Evolutionary conservation across 2,797 vertebrate genomes (phyloP).

Genomic region (Podargus strigoides): DNA sequence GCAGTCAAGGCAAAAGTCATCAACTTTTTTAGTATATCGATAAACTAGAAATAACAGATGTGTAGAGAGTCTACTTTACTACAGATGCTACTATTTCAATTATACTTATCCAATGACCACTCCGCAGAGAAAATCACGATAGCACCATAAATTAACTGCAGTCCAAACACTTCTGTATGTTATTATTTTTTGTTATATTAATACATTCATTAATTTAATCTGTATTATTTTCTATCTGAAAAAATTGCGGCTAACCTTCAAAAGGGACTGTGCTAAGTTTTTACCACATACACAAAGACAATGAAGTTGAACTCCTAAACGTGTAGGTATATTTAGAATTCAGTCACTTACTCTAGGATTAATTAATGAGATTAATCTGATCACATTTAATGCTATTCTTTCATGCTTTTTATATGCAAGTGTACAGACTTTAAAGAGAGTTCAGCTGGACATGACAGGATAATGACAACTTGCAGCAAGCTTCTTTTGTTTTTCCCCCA

Average conservation of each 20-base stretch:
- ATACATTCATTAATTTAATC: neutral
- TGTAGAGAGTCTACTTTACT: neutral
- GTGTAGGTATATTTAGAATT: neutral
- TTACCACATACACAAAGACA: neutral
- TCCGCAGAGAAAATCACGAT: neutral
- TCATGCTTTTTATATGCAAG: neutral
- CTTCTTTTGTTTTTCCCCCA: accelerated
- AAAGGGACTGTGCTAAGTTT: neutral
- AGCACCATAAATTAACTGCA: neutral
- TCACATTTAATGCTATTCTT: neutral
- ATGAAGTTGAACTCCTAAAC: neutral
- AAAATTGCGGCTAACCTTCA: neutral
- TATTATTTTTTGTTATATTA: neutral
- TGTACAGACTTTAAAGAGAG: neutral
- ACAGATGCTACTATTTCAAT: neutral
- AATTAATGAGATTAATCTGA: neutral
- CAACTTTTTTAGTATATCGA: neutral
- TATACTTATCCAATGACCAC: neutral
- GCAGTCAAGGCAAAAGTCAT: neutral
- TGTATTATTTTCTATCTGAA: neutral
- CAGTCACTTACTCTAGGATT: neutral
- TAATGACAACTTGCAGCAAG: neutral
- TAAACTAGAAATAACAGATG: neutral
- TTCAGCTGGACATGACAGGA: neutral
- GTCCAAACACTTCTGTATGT: neutral